These are phyloP conservation scores for Dicrostonyx torquatus DNA, from an alignment of 2,797 vertebrate species.

Conservation along the genomic window DNA sequence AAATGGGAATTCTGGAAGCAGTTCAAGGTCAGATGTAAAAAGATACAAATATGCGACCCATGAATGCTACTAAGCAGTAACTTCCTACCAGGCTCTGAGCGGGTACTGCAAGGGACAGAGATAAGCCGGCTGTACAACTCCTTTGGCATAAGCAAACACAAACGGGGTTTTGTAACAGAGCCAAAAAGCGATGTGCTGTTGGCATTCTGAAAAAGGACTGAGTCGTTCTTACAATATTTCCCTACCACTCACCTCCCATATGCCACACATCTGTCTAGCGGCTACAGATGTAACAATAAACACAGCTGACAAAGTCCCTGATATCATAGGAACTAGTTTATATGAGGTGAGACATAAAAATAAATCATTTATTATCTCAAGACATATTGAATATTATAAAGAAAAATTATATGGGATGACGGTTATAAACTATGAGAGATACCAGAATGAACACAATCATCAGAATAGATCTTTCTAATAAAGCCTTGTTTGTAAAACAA, in stretches of 20 bases:
- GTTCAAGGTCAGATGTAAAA: not conserved
- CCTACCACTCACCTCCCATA: not conserved
- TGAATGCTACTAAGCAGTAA: not conserved
- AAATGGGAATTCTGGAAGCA: not conserved
- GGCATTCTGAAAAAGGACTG: not conserved
- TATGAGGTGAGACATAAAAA: not conserved
- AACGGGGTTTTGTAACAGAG: not conserved
- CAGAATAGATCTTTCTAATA: not conserved
- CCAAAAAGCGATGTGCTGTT: not conserved
- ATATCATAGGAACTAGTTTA: not conserved
- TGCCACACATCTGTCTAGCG: not conserved
- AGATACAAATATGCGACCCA: conserved; percentile 13
- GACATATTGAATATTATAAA: not conserved
- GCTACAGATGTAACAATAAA: not conserved
- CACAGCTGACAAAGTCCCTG: not conserved
- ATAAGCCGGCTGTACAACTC: not conserved
- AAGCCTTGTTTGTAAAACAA: not conserved
- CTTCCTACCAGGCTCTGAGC: not conserved
- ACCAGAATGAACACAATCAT: not conserved
- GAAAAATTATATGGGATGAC: not conserved
- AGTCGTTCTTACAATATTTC: not conserved
- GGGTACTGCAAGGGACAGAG: not conserved
- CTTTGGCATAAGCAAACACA: not conserved
- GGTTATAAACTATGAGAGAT: not conserved
- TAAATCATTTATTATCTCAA: not conserved